A percentile compares a stretch with the other conserved stretches of the same genome.
Conservation (phyloP, 2,113 vertebrate species). For the Stigmatopora nigra region DNA sequence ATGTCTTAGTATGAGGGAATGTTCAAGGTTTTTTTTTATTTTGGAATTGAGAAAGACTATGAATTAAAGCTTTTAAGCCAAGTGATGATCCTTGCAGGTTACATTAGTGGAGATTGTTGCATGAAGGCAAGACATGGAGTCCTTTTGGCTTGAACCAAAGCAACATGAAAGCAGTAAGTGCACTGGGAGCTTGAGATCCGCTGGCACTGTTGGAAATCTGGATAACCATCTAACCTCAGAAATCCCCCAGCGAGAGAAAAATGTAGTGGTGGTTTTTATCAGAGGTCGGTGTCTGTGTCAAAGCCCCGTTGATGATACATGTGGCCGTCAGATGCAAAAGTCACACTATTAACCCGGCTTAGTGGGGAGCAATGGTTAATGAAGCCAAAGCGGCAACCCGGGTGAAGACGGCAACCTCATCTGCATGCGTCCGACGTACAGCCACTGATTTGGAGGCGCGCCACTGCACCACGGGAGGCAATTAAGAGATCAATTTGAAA, state of each 20-base stretch:
- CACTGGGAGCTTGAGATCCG: neutral
- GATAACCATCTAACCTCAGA: conserved; percentile 31
- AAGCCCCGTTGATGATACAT: conserved; percentile 13
- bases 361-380: conserved; percentile 52
- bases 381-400: conserved; percentile 40
- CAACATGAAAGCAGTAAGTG: neutral
- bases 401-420: conserved; percentile 52
- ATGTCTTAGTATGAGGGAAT: neutral
- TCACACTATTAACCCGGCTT: conserved; percentile 48
- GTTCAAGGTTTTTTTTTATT: neutral
- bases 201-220: conserved; percentile 37
- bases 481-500: conserved; percentile 32
- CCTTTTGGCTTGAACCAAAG: neutral
- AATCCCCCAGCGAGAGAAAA: conserved; percentile 19
- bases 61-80: neutral
- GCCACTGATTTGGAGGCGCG: conserved; percentile 54
- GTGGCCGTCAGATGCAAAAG: conserved; percentile 28
- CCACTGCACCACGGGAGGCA: conserved; percentile 39
- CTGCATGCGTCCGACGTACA: conserved; percentile 52
- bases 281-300: conserved; percentile 37
- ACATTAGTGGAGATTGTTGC: neutral
- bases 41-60: neutral
- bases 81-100: neutral
- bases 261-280: conserved; percentile 35
- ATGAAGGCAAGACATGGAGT: neutral